Evolutionary conservation across 2,797 vertebrate species (phyloP).

Genomic region (Pseudomugil gertrudae): DNA sequence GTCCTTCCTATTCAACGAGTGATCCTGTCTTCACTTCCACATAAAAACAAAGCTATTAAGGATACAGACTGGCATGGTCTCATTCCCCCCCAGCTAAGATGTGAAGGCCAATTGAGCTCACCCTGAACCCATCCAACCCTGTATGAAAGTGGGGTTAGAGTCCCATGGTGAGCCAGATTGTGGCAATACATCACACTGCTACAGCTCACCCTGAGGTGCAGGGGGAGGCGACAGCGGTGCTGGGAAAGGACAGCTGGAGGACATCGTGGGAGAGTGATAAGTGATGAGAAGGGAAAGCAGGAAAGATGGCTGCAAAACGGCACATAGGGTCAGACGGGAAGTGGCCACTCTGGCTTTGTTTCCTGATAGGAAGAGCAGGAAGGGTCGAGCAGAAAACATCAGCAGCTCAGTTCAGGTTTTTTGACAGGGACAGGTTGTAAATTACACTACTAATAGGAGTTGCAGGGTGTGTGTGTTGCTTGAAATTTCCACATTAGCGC

Average conservation of each 20-base stretch:
- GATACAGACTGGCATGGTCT: conserved; percentile 22
- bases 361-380: conserved; percentile 62
- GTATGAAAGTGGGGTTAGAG: conserved; percentile 48
- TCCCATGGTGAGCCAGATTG: conserved; percentile 50
- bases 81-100: conserved; percentile 22
- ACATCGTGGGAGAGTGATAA: conserved; percentile 51
- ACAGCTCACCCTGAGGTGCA: conserved; percentile 24
- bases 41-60: conserved; percentile 54
- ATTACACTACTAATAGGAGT: conserved; percentile 24
- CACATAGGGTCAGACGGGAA: conserved; percentile 62
- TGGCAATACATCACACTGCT: conserved; percentile 62
- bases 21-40: conserved; percentile 37
- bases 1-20: conserved; percentile 43
- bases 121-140: conserved; percentile 58
- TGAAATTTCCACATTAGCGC: conserved; percentile 25
- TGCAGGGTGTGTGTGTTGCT: conserved; percentile 30
- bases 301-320: conserved; percentile 59
- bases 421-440: conserved; percentile 26
- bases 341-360: conserved; percentile 54
- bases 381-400: conserved; percentile 44
- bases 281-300: conserved; percentile 45
- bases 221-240: conserved; percentile 34
- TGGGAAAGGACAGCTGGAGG: conserved; percentile 67
- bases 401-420: conserved; percentile 33
- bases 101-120: conserved; percentile 45